Evolutionary conservation across 2,888 invertebrate genomes (phyloP).

Genomic region (Steromphala cineraria): DNA sequence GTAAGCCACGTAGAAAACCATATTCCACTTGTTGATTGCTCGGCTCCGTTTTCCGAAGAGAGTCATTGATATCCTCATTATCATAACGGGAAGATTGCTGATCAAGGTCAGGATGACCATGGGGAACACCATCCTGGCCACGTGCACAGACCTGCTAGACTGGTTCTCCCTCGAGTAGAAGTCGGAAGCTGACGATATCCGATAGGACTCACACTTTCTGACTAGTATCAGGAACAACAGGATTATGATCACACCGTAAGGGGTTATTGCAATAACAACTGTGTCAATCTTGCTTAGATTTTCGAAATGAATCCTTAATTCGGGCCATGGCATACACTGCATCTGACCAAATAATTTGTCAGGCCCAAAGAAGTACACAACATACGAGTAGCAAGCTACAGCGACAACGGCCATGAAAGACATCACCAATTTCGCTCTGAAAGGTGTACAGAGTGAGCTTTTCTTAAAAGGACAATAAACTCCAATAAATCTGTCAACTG

Average conservation of each 20-base stretch:
- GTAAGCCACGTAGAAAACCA: conserved; percentile 24
- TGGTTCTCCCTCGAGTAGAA: background rate
- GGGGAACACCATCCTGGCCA: conserved; percentile 38
- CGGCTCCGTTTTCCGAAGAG: background rate
- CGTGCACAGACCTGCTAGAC: background rate
- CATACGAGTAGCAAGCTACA: conserved; percentile 62
- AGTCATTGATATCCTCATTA: conserved; percentile 24
- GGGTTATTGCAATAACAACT: conserved; percentile 53
- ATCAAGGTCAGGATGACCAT: conserved; percentile 32
- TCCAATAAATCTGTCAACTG: conserved; percentile 61
- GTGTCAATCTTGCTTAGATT: conserved; percentile 54
- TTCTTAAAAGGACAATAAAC: conserved; percentile 60
- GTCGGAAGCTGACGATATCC: conserved; percentile 35
- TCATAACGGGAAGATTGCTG: conserved; percentile 29
- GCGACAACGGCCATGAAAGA: conserved; percentile 55
- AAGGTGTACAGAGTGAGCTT: conserved; percentile 62
- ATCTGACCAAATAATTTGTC: background rate
- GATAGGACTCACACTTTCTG: conserved; percentile 50
- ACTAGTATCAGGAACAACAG: conserved; percentile 52
- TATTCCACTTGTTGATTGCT: conserved; percentile 8
- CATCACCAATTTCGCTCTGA: conserved; percentile 67
- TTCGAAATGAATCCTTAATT: conserved; percentile 34
- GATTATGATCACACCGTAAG: conserved; percentile 50
- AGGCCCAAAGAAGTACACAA: conserved; percentile 60
- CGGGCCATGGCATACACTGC: conserved; percentile 32